Percentiles rank a stretch among this genome's conserved stretches.
phyloP scores from a whole-genome alignment of 1,140 invertebrate species.

The Ceratitis capitata region DNA sequence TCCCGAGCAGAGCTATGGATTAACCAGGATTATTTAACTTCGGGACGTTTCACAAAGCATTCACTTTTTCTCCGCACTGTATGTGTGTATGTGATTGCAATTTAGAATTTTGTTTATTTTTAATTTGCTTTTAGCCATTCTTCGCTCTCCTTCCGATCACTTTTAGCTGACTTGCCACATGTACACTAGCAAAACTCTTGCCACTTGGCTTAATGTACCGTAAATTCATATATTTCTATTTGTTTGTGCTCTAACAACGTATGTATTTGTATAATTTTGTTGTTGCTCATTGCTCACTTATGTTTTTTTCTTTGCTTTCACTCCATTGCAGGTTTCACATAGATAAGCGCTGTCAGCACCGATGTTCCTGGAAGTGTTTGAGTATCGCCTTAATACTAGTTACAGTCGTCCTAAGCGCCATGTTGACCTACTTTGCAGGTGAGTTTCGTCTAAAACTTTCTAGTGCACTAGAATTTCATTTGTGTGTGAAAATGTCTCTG shows the following conservation, averaged over 20 bases:
- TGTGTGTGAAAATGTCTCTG: background rate
- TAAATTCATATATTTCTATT: background rate
- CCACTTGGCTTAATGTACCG: background rate
- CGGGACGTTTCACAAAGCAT: too few species aligned
- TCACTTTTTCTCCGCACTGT: too few species aligned
- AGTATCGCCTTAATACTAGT: conserved; percentile 90
- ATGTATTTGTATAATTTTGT: background rate
- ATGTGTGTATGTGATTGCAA: background rate
- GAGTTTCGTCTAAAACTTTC: conserved; percentile 66
- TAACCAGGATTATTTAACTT: too few species aligned
- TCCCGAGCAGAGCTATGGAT: too few species aligned
- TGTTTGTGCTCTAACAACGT: background rate
- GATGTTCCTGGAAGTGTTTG: conserved; percentile 95
- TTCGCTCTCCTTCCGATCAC: background rate
- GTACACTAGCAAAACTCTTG: background rate
- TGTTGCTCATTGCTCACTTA: background rate
- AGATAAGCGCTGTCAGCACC: conserved; percentile 89
- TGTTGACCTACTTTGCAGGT: conserved; percentile 95
- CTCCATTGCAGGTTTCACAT: conserved; percentile 79
- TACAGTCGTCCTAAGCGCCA: conserved; percentile 85
- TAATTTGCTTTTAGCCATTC: conserved; percentile 25
- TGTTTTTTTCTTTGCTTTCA: background rate
- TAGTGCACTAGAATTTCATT: background rate
- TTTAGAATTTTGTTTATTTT: conserved; percentile 21
- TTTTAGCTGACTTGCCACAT: background rate